Evolutionary conservation across 2,797 vertebrate genomes (phyloP).

Genomic region (Thamnophis elegans): DNA sequence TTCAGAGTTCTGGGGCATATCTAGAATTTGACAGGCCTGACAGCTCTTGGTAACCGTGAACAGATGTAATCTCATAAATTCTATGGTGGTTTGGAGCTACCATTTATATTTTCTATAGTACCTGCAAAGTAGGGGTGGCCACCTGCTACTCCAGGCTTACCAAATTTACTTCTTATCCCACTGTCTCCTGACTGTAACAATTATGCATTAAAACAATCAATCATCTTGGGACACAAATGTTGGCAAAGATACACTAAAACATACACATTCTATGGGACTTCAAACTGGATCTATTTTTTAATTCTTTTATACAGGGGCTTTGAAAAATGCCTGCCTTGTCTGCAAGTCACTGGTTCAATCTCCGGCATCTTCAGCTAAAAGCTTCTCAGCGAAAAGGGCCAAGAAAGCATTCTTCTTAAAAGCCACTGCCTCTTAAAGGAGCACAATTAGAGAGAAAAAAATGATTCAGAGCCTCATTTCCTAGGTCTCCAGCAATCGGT

Average conservation of each 20-base stretch:
- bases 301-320: not conserved
- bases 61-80: not conserved
- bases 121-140: not conserved
- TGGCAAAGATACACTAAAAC: not conserved
- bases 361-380: not conserved
- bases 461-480: not conserved
- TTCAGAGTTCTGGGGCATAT: not conserved
- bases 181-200: not conserved
- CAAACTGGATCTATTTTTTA: not conserved
- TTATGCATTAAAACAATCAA: not conserved
- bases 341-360: not conserved
- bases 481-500: not conserved
- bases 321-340: not conserved
- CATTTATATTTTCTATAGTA: not conserved
- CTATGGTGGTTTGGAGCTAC: not conserved
- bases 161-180: not conserved
- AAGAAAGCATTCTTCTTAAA: slow-evolving; percentile 1
- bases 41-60: not conserved
- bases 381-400: not conserved
- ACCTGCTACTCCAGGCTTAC: not conserved
- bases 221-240: not conserved
- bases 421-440: not conserved
- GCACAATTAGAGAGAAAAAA: not conserved
- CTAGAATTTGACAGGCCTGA: not conserved
- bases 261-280: not conserved